A percentile compares a stretch with the other conserved stretches of the same genome.
phyloP scores from a whole-genome alignment of 1,140 invertebrate species.

The Ylistrum balloti region DNA sequence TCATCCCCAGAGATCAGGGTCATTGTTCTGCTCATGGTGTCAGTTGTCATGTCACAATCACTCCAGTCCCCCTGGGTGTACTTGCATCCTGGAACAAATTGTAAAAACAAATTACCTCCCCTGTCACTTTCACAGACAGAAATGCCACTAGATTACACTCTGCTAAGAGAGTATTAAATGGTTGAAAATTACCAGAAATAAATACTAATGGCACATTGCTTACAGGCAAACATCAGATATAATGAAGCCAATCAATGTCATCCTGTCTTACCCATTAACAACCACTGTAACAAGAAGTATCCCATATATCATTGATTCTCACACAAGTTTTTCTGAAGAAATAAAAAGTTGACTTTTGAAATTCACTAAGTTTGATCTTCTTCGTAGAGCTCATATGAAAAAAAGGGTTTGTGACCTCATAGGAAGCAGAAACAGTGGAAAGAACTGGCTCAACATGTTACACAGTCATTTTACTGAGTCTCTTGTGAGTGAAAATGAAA shows the following conservation, averaged over 20 bases:
- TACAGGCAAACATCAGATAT: background rate
- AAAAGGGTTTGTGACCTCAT: too few relatives aligned
- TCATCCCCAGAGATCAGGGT: slow-evolving; percentile 66
- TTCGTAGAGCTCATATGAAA: too few relatives aligned
- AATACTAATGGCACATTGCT: background rate
- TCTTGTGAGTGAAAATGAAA: too few relatives aligned
- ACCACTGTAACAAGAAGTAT: slow-evolving; percentile 16
- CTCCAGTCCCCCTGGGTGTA: slow-evolving; percentile 67
- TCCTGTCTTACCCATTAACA: background rate
- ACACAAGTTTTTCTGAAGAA: too few relatives aligned
- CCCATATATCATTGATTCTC: too few relatives aligned
- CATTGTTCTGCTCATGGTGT: slow-evolving; percentile 68
- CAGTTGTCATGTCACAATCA: slow-evolving; percentile 68
- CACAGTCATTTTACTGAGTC: too few relatives aligned
- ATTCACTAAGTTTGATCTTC: too few relatives aligned
- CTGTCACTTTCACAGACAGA: slow-evolving; percentile 44
- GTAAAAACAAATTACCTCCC: slow-evolving; percentile 41
- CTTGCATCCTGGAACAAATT: slow-evolving; percentile 62
- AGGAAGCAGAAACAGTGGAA: too few relatives aligned
- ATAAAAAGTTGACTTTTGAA: too few relatives aligned
- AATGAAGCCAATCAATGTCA: background rate
- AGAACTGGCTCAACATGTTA: too few relatives aligned
- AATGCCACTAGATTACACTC: background rate
- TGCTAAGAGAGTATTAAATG: background rate
- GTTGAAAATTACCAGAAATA: background rate